Evolutionary conservation across 1,140 invertebrate genomes (phyloP).

Genomic region (Eurosta solidaginis): DNA sequence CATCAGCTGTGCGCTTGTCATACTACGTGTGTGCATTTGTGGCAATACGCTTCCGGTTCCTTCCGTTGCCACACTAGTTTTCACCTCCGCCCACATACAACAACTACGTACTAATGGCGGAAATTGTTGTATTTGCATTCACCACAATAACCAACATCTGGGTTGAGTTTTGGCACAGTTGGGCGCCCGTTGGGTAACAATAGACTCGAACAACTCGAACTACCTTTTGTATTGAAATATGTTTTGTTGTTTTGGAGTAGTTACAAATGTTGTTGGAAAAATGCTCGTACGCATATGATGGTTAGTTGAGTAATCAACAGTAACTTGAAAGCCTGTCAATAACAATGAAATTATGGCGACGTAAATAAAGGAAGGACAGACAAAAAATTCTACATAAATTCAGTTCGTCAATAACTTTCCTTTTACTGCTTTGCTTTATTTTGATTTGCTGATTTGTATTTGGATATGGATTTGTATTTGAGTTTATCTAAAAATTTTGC

Average conservation of each 20-base stretch:
- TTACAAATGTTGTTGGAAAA: no score
- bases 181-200: not conserved
- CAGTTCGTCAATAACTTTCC: no score
- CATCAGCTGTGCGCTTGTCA: not conserved
- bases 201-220: not conserved
- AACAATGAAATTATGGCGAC: not conserved
- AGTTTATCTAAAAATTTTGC: no score
- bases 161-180: not conserved
- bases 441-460: no score
- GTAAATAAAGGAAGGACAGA: not conserved
- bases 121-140: slow-evolving; percentile 21
- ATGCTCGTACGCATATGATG: no score
- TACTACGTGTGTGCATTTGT: slow-evolving; percentile 11
- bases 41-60: slow-evolving; percentile 19
- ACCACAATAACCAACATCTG: slow-evolving; percentile 5
- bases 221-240: not conserved
- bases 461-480: no score
- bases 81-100: not conserved
- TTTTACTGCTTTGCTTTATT: no score
- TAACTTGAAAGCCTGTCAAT: not conserved
- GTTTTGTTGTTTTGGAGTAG: no score
- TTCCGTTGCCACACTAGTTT: slow-evolving; percentile 1
- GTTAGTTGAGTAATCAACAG: slow-evolving; percentile 23
- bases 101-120: not conserved
- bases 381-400: not conserved